Percentiles rank a stretch among this genome's conserved stretches.
Evolutionary conservation across 1,140 invertebrate genomes (phyloP).

Genomic region (Drosophila ercepeae): DNA sequence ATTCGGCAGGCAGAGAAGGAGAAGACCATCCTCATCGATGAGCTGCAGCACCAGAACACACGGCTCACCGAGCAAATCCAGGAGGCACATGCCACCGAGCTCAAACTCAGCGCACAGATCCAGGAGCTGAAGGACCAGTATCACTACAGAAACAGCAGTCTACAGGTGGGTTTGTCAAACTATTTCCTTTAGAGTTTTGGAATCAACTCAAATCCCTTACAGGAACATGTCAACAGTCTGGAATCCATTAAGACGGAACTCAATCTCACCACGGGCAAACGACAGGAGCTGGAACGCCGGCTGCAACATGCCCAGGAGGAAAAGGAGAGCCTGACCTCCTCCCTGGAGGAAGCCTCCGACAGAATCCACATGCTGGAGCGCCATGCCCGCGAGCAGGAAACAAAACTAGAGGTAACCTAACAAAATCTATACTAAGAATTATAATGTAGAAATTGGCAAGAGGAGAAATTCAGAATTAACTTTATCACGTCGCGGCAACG

Average conservation of each 20-base stretch:
- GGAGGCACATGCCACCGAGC: constrained; percentile 92
- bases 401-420: constrained; percentile 77
- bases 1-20: constrained; percentile 90
- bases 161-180: constrained; percentile 84
- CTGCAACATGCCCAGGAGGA: constrained; percentile 90
- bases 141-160: constrained; percentile 90
- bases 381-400: constrained; percentile 93
- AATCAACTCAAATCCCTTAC: constrained; percentile 11
- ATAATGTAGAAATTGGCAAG: neutral
- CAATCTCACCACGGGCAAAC: constrained; percentile 92
- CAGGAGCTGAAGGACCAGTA: constrained; percentile 93
- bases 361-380: constrained; percentile 93
- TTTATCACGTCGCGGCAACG: constrained; percentile 56
- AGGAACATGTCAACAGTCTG: constrained; percentile 95
- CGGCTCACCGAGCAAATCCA: constrained; percentile 94
- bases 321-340: constrained; percentile 90
- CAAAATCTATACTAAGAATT: neutral
- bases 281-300: constrained; percentile 92
- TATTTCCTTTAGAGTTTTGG: neutral
- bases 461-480: constrained; percentile 24
- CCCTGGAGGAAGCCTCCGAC: constrained; percentile 95
- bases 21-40: constrained; percentile 91
- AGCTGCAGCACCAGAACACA: constrained; percentile 95
- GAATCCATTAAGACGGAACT: constrained; percentile 95
- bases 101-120: constrained; percentile 91